Conservation (phyloP, 1,140 invertebrate genomes). For the Samia ricini region DNA sequence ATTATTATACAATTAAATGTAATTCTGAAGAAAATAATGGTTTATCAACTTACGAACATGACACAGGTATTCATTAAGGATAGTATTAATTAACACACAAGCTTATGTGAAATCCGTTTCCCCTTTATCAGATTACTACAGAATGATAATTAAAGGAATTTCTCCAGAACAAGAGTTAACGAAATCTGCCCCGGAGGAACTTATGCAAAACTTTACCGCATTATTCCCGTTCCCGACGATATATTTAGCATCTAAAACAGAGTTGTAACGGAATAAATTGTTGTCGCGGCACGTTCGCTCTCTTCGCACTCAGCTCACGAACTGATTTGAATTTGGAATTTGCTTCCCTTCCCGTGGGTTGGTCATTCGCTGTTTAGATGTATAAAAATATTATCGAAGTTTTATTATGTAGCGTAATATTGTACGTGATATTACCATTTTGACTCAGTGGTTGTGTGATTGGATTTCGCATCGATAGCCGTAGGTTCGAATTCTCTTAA, state of each 20-base stretch:
- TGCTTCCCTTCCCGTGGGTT: conserved; percentile 36
- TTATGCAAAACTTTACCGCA: conserved; percentile 55
- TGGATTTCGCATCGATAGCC: no score
- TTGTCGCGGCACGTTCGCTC: conserved; percentile 54
- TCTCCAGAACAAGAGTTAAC: conserved; percentile 30
- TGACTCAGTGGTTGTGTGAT: no score
- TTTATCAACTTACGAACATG: no score
- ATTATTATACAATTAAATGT: neutral
- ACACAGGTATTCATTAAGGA: no score
- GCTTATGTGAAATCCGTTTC: neutral
- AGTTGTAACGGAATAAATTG: conserved; percentile 66
- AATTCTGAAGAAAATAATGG: neutral
- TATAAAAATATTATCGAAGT: conserved; percentile 16
- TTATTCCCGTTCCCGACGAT: conserved; percentile 63
- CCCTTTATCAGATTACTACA: conserved; percentile 5
- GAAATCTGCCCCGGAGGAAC: conserved; percentile 45
- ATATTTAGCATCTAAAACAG: conserved; percentile 67
- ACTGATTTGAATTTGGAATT: conserved; percentile 72
- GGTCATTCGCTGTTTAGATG: conserved; percentile 25
- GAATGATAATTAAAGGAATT: conserved; percentile 32
- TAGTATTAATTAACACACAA: neutral
- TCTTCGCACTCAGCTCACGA: conserved; percentile 61
- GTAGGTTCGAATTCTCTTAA: no score
- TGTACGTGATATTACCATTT: no score
- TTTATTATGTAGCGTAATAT: neutral